Evolutionary conservation across 2,888 invertebrate genomes (phyloP).

Genomic region (Trichopoda pennipes): DNA sequence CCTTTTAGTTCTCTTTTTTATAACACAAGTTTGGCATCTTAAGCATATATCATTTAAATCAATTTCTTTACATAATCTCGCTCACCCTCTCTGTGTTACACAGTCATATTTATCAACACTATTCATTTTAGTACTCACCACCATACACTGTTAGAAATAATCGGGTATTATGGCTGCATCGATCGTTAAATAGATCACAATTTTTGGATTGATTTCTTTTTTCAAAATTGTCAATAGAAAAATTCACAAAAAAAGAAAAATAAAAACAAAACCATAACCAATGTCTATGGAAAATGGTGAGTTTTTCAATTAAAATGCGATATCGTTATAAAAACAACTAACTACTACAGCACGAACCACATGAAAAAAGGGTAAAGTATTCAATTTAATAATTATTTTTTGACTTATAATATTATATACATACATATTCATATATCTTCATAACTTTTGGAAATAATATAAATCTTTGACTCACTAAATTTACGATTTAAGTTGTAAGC

Average conservation of each 20-base stretch:
- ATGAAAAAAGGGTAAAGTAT: conserved; percentile 62
- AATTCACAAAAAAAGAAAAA: conserved; percentile 47
- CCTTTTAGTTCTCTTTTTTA: not conserved
- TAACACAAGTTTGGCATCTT: conserved; percentile 22
- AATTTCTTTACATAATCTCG: not conserved
- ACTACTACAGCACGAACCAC: conserved; percentile 11
- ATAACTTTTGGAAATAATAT: conserved; percentile 53
- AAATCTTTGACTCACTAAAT: conserved; percentile 51
- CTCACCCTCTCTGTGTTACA: not conserved
- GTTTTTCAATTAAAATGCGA: conserved; percentile 52
- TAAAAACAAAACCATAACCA: not conserved
- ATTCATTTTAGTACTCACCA: conserved; percentile 7
- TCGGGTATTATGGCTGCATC: conserved; percentile 62
- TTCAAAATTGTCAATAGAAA: conserved; percentile 61
- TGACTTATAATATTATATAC: conserved; percentile 23
- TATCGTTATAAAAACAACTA: conserved; percentile 28
- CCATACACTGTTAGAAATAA: conserved; percentile 57
- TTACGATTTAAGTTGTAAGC: conserved; percentile 55
- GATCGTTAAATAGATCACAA: conserved; percentile 65
- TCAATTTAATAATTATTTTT: conserved; percentile 13
- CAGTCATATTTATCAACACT: not conserved
- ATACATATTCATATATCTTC: conserved; percentile 5
- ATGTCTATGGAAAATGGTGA: conserved; percentile 41
- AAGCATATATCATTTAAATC: not conserved
- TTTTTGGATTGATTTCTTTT: conserved; percentile 67